phyloP scores from a whole-genome alignment of 1,140 invertebrate species.

The Triops cancriformis region DNA sequence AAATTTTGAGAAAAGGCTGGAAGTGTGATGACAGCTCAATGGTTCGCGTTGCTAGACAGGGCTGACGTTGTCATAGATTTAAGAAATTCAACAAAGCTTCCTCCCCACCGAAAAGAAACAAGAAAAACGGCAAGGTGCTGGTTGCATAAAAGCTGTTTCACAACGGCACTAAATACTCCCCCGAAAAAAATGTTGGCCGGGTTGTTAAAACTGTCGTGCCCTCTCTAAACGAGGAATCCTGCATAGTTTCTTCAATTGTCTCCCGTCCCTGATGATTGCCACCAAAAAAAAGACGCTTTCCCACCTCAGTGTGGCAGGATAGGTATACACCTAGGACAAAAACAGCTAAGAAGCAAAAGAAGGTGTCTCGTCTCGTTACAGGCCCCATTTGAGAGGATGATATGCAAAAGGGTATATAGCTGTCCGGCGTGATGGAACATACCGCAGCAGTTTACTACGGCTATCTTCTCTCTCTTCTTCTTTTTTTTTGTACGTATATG shows the following conservation, averaged over 20 bases:
- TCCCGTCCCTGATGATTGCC: not conserved
- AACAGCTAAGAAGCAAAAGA: not conserved
- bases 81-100: not conserved
- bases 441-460: not conserved
- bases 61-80: conserved; percentile 8
- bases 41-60: conserved; percentile 10
- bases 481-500: not conserved
- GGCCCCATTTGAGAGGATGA: conserved; percentile 22
- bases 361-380: conserved; percentile 17
- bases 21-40: conserved; percentile 6
- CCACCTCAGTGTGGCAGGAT: not conserved
- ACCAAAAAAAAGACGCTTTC: not conserved
- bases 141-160: not conserved
- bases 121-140: not conserved
- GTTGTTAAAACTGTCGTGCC: not conserved
- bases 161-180: not conserved
- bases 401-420: conserved; percentile 21
- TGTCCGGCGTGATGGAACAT: not conserved
- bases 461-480: not conserved
- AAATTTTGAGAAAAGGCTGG: not conserved
- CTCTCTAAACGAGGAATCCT: not conserved
- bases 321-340: not conserved
- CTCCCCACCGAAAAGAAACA: not conserved
- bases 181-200: not conserved
- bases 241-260: not conserved